A percentile compares a stretch with the other conserved stretches of the same genome.
phyloP scores from a whole-genome alignment of 2,113 vertebrate species.

The Tupaia tana region DNA sequence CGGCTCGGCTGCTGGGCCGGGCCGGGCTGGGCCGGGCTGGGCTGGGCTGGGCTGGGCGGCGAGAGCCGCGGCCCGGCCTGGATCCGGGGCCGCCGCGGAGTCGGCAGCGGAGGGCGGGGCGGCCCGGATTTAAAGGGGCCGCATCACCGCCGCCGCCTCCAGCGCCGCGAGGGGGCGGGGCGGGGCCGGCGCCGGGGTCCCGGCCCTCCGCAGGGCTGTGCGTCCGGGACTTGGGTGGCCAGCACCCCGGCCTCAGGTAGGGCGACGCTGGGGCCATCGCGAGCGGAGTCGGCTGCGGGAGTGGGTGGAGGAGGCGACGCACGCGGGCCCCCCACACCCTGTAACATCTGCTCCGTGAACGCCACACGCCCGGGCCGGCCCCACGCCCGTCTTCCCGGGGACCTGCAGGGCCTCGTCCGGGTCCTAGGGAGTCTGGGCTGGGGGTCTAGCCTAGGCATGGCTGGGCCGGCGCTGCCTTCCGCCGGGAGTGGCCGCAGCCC shows the following conservation, averaged over 20 bases:
- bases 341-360: not conserved
- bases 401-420: not conserved
- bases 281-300: not conserved
- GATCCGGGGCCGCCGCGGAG: constrained; percentile 65
- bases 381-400: not conserved
- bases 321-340: not conserved
- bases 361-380: not conserved
- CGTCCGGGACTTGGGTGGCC: not conserved
- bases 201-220: rapidly evolving
- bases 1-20: no score
- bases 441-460: not conserved
- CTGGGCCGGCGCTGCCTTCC: not conserved
- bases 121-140: constrained; percentile 77
- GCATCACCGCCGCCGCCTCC: constrained; percentile 24
- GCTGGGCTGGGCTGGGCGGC: constrained; percentile 39
- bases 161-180: constrained; percentile 50
- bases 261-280: not conserved
- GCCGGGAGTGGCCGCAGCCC: not conserved
- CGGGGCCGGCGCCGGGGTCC: not conserved
- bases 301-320: not conserved
- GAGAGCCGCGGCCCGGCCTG: constrained; percentile 70
- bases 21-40: not conserved
- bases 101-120: constrained; percentile 76
- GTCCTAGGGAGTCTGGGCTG: not conserved
- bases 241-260: not conserved